Evolutionary conservation across 64 coral and sea anemone genomes (phyloP).

Genomic region (Montipora cactus): DNA sequence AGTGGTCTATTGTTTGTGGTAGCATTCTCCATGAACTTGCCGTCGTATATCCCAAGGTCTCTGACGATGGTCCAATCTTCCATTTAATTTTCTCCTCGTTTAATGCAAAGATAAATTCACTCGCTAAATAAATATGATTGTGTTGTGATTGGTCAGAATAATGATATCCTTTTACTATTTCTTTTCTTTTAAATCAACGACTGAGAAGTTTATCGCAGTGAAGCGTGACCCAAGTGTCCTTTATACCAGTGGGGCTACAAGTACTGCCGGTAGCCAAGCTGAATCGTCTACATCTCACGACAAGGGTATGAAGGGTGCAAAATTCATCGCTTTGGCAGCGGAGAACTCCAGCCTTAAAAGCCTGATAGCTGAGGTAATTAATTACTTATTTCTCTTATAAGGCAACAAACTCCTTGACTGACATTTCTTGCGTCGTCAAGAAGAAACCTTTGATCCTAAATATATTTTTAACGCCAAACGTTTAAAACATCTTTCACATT

Average conservation of each 20-base stretch:
- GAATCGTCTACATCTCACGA: slow-evolving; percentile 69
- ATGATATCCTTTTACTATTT: background rate
- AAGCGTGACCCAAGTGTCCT: slow-evolving; percentile 66
- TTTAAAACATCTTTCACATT: background rate
- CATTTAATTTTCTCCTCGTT: too few species aligned
- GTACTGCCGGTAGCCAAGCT: slow-evolving; percentile 49
- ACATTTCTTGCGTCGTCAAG: too few species aligned
- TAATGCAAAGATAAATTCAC: too few species aligned
- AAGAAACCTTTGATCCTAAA: too few species aligned
- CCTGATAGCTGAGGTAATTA: slow-evolving; percentile 63
- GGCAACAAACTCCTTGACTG: too few species aligned
- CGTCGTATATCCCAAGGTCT: too few species aligned
- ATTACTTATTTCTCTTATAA: background rate
- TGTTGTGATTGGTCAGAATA: background rate
- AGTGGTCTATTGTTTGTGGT: too few species aligned
- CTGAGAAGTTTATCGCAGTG: slow-evolving; percentile 64
- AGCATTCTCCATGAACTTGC: too few species aligned
- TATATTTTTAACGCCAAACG: background rate
- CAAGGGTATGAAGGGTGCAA: slow-evolving; percentile 54
- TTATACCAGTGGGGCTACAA: slow-evolving; percentile 60
- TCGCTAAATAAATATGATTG: too few species aligned
- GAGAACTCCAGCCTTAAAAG: slow-evolving; percentile 78
- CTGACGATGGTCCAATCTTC: too few species aligned
- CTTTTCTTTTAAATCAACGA: background rate
- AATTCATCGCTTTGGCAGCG: slow-evolving; percentile 69